phyloP scores from a whole-genome alignment of 2,888 invertebrate species.

The Phengaris alcon region DNA sequence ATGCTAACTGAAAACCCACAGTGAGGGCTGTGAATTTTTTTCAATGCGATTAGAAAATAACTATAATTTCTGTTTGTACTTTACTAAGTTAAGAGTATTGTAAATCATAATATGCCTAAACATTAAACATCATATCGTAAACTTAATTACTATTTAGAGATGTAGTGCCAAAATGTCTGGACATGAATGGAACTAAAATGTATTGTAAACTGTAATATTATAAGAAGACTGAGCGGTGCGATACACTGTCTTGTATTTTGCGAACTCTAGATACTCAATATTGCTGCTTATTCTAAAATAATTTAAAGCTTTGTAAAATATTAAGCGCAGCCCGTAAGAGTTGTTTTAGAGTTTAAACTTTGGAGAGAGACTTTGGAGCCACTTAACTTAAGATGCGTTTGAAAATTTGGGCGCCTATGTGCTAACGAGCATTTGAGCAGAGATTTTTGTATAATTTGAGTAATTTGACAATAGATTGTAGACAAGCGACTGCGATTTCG shows the following conservation, averaged over 20 bases:
- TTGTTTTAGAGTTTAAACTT: background rate
- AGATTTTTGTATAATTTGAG: too few species aligned
- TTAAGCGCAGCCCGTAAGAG: background rate
- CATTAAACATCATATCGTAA: constrained; percentile 1
- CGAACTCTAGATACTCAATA: background rate
- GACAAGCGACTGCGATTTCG: too few species aligned
- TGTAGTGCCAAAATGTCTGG: constrained; percentile 11
- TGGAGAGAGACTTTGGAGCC: background rate
- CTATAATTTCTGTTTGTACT: too few species aligned
- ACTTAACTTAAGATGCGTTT: background rate
- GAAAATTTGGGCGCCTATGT: too few species aligned
- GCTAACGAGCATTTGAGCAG: too few species aligned
- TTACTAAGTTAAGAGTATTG: background rate
- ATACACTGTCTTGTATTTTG: background rate
- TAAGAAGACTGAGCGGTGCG: background rate
- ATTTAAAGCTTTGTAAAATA: background rate
- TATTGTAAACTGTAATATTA: background rate
- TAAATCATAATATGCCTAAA: background rate
- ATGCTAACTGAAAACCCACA: background rate
- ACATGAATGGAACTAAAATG: background rate
- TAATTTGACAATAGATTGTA: too few species aligned
- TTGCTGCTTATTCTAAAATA: background rate
- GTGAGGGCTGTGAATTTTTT: background rate
- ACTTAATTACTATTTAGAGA: background rate
- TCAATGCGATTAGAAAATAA: background rate